These are phyloP conservation scores for Bombus ignitus DNA, from an alignment of 1,140 invertebrate genomes.

Conservation along the genomic window DNA sequence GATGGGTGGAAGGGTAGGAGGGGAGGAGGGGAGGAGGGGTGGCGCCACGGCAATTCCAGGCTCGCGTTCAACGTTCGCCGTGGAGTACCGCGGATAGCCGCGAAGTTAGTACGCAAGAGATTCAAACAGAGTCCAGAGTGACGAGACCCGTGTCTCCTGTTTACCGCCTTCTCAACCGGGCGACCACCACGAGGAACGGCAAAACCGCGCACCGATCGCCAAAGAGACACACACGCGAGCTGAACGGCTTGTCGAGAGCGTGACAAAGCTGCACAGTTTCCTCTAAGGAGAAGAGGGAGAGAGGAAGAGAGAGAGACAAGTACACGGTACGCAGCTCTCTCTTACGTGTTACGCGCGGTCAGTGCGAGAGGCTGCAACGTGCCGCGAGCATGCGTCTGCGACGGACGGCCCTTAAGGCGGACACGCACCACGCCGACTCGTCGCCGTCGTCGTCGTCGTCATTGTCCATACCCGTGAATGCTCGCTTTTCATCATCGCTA, in stretches of 20 bases:
- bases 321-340: slow-evolving; percentile 63
- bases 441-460: slow-evolving; percentile 29
- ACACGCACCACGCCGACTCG: slow-evolving; percentile 66
- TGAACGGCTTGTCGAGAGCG: neutral
- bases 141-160: slow-evolving; percentile 29
- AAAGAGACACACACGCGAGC: neutral
- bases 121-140: slow-evolving; percentile 57
- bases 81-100: slow-evolving; percentile 78
- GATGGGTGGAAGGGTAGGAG: slow-evolving; percentile 58
- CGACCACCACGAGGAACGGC: slow-evolving; percentile 18
- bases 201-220: neutral
- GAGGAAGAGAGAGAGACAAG: slow-evolving; percentile 52
- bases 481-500: slow-evolving; percentile 3
- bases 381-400: slow-evolving; percentile 69
- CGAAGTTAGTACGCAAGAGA: slow-evolving; percentile 75
- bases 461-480: slow-evolving; percentile 24
- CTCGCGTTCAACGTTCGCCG: slow-evolving; percentile 76
- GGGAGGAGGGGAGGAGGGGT: slow-evolving; percentile 72
- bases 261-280: slow-evolving; percentile 15
- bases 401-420: slow-evolving; percentile 67
- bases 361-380: slow-evolving; percentile 70
- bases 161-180: slow-evolving; percentile 13
- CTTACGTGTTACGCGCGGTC: slow-evolving; percentile 71
- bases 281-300: neutral
- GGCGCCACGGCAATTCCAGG: slow-evolving; percentile 81